Percentiles rank a stretch among this genome's conserved stretches.
phyloP scores from a whole-genome alignment of 2,113 vertebrate genomes.

The Prionailurus bengalensis region DNA sequence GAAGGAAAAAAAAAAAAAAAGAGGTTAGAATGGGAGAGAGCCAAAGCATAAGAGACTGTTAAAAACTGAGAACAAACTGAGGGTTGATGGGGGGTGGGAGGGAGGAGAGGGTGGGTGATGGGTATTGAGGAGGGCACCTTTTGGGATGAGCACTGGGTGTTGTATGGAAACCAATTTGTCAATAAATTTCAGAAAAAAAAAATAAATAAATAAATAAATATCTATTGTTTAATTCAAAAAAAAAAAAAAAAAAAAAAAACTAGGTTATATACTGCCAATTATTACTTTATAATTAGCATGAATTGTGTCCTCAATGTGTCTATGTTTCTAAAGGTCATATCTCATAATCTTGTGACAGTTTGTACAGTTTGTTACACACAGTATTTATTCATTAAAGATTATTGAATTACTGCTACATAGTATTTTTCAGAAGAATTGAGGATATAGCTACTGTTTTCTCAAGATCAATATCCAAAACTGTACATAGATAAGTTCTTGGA shows the following conservation, averaged over 20 bases:
- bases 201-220: no score
- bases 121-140: no score
- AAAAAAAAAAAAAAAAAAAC: neutral
- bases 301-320: neutral
- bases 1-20: no score
- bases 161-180: no score
- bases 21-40: no score
- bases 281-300: neutral
- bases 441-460: neutral
- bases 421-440: neutral
- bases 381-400: neutral
- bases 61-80: no score
- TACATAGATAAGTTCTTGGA: neutral
- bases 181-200: no score
- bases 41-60: no score
- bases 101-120: no score
- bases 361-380: neutral
- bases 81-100: no score
- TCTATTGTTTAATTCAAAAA: no score
- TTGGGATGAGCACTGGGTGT: no score
- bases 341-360: neutral
- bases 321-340: neutral
- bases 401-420: neutral
- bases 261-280: neutral
- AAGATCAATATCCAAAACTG: neutral